Evolutionary conservation across 1,140 invertebrate genomes (phyloP).

Genomic region (Atta colombica): DNA sequence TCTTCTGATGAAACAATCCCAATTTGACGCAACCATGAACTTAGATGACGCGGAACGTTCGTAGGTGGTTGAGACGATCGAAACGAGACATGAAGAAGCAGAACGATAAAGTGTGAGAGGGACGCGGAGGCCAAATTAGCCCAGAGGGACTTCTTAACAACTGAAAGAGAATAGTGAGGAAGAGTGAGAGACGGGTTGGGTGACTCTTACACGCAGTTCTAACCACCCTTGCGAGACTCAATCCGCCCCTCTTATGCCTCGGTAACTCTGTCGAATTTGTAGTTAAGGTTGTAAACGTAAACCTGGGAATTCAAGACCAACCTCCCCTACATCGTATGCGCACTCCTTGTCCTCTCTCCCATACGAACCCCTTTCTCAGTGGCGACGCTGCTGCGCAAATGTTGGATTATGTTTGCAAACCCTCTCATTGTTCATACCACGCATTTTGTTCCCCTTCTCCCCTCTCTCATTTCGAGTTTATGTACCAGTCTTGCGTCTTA

Average conservation of each 20-base stretch:
- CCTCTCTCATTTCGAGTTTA: conserved; percentile 45
- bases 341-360: conserved; percentile 53
- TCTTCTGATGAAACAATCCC: conserved; percentile 38
- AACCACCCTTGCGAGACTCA: conserved; percentile 85
- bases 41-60: conserved; percentile 63
- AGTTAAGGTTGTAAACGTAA: conserved; percentile 86
- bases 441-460: conserved; percentile 67
- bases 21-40: conserved; percentile 49
- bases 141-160: conserved; percentile 86
- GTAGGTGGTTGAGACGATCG: conserved; percentile 67
- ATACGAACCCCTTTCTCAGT: conserved; percentile 74
- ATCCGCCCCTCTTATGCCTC: conserved; percentile 84
- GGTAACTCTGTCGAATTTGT: conserved; percentile 86
- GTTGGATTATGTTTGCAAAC: conserved; percentile 80
- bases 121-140: conserved; percentile 81
- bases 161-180: conserved; percentile 81
- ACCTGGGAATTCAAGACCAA: conserved; percentile 83
- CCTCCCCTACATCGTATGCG: conserved; percentile 38
- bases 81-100: conserved; percentile 60
- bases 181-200: conserved; percentile 54
- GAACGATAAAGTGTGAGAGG: conserved; percentile 66
- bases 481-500: conserved; percentile 70
- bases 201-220: conserved; percentile 83
- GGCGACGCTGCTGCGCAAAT: conserved; percentile 78
- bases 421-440: conserved; percentile 77